phyloP scores from a whole-genome alignment of 2,888 invertebrate genomes.

The Xestia ashworthii region DNA sequence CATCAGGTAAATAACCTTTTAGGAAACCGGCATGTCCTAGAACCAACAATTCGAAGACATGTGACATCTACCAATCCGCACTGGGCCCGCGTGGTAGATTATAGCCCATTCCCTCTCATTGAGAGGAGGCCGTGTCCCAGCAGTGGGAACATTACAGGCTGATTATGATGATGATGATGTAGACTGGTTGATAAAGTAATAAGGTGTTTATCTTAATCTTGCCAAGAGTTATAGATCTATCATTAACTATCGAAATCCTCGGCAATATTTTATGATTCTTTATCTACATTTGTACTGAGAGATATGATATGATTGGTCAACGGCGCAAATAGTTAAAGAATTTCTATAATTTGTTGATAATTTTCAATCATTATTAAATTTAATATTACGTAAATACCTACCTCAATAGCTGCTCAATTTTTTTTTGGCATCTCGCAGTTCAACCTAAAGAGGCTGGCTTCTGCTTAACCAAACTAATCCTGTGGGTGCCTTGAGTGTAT shows the following conservation, averaged over 20 bases:
- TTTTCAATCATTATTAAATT: not conserved
- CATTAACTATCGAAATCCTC: constrained; percentile 10
- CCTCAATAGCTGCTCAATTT: not conserved
- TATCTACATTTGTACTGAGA: constrained; percentile 18
- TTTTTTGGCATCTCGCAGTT: no score
- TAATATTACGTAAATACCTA: not conserved
- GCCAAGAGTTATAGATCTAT: not conserved
- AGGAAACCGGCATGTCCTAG: no score
- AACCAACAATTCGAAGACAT: no score
- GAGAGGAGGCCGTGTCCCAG: no score
- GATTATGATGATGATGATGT: no score
- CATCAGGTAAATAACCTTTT: constrained; percentile 87
- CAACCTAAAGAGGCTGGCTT: no score
- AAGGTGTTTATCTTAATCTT: constrained; percentile 1
- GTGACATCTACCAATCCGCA: no score
- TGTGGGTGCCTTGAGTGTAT: no score
- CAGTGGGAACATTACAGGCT: no score
- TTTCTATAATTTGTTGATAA: constrained; percentile 10
- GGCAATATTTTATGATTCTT: constrained; percentile 11
- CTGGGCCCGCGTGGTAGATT: no score
- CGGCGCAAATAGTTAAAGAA: constrained; percentile 3
- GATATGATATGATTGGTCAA: constrained; percentile 2
- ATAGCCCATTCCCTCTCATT: no score
- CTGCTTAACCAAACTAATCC: no score
- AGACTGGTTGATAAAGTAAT: not conserved